These are phyloP conservation scores for Trissolcus basalis DNA, from an alignment of 1,140 invertebrate species.

Conservation along the genomic window DNA sequence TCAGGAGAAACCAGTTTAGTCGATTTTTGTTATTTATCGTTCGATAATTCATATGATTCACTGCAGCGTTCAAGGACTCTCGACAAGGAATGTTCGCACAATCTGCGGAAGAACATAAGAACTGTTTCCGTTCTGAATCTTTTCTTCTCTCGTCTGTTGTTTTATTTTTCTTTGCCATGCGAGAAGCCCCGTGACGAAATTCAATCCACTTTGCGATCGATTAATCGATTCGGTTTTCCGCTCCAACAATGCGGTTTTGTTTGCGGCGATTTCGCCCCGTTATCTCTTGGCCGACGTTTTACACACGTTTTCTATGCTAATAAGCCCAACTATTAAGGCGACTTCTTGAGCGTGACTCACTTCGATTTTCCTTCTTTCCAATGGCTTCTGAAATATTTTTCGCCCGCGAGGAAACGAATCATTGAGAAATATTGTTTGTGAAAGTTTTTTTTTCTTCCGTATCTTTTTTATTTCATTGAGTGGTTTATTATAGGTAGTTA, in stretches of 20 bases:
- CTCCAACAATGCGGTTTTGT: constrained; percentile 6
- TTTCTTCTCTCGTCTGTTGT: background rate
- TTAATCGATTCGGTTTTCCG: constrained; percentile 39
- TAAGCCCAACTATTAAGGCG: constrained; percentile 12
- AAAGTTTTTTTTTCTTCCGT: background rate
- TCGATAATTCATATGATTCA: too few relatives aligned
- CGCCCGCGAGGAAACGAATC: background rate
- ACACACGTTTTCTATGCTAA: constrained; percentile 31
- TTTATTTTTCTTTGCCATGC: too few relatives aligned
- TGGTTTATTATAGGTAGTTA: too few relatives aligned
- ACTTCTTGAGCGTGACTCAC: constrained; percentile 34
- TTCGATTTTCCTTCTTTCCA: constrained; percentile 5
- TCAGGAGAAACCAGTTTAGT: too few relatives aligned
- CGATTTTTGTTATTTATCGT: too few relatives aligned
- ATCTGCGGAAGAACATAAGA: too few relatives aligned
- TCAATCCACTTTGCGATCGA: constrained; percentile 51
- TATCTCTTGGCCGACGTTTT: constrained; percentile 30
- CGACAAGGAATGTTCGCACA: too few relatives aligned
- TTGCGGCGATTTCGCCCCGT: constrained; percentile 28
- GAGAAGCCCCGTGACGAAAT: constrained; percentile 48
- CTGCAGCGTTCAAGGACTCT: too few relatives aligned
- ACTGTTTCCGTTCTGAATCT: constrained; percentile 2
- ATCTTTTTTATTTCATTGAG: too few relatives aligned
- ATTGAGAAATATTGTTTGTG: background rate
- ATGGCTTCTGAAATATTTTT: constrained; percentile 3